A percentile compares a stretch with the other conserved stretches of the same genome.
Evolutionary conservation across 2,797 vertebrate species (phyloP).

Genomic region (Phataginus tetradactyla): DNA sequence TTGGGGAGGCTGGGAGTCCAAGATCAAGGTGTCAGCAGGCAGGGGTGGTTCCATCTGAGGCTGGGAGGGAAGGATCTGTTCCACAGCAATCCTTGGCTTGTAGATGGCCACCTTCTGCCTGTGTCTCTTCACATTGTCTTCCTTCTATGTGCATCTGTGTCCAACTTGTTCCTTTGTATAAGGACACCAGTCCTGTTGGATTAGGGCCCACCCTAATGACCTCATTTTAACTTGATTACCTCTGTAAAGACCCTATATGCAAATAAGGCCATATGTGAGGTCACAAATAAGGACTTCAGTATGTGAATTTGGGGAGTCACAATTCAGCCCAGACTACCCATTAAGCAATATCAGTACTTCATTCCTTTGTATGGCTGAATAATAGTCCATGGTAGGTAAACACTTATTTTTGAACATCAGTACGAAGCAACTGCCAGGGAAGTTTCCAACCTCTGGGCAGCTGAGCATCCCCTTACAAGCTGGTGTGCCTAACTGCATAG

Average conservation of each 20-base stretch:
- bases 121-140: neutral
- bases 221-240: neutral
- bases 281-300: neutral
- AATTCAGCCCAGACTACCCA: neutral
- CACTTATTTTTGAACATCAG: neutral
- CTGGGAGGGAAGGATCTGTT: too few relatives aligned
- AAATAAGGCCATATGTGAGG: neutral
- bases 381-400: neutral
- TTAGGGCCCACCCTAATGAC: neutral
- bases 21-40: neutral
- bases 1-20: neutral
- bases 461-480: neutral
- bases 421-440: neutral
- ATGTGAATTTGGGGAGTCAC: neutral
- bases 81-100: neutral
- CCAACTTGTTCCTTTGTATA: neutral
- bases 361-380: neutral
- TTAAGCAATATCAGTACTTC: neutral
- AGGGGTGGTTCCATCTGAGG: neutral
- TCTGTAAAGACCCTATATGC: neutral
- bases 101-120: neutral
- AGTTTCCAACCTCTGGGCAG: neutral
- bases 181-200: neutral
- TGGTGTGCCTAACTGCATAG: fast-evolving
- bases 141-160: neutral